Conservation (phyloP, 2,797 vertebrate species). For the Scolopax bukidnonensis region DNA sequence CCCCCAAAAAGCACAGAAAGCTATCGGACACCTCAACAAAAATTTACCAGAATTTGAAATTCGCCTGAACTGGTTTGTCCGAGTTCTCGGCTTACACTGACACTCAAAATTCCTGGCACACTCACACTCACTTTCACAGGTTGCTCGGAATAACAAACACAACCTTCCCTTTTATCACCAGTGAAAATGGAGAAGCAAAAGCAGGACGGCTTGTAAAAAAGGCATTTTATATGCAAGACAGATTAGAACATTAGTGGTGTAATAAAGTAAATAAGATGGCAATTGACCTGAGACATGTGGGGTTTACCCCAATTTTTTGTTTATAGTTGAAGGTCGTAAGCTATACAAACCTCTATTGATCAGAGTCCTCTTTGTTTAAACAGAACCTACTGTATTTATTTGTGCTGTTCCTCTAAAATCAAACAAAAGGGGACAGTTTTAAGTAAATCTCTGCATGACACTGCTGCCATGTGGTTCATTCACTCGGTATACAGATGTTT, state of each 20-base stretch:
- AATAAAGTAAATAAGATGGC: conserved; percentile 77
- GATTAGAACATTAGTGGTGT: conserved; percentile 74
- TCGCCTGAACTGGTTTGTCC: conserved; percentile 26
- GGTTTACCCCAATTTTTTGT: conserved; percentile 79
- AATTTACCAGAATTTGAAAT: conserved; percentile 27
- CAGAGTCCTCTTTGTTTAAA: conserved; percentile 81
- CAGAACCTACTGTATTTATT: conserved; percentile 83
- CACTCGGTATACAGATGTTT: conserved; percentile 86
- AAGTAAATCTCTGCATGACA: conserved; percentile 79
- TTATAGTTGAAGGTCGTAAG: conserved; percentile 79
- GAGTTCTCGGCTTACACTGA: background rate
- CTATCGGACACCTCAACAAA: background rate
- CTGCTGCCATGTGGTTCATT: conserved; percentile 77
- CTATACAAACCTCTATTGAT: conserved; percentile 83
- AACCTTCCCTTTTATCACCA: background rate
- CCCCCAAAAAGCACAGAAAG: background rate
- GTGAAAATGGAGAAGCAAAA: background rate
- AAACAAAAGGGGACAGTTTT: conserved; percentile 80
- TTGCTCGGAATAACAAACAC: conserved; percentile 34
- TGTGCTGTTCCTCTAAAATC: conserved; percentile 76
- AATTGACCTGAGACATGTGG: conserved; percentile 79
- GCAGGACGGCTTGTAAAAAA: background rate
- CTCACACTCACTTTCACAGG: background rate
- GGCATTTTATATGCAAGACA: conserved; percentile 68
- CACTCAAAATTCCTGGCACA: background rate